phyloP scores from a whole-genome alignment of 1,140 invertebrate genomes.

The Heliconius hewitsoni region DNA sequence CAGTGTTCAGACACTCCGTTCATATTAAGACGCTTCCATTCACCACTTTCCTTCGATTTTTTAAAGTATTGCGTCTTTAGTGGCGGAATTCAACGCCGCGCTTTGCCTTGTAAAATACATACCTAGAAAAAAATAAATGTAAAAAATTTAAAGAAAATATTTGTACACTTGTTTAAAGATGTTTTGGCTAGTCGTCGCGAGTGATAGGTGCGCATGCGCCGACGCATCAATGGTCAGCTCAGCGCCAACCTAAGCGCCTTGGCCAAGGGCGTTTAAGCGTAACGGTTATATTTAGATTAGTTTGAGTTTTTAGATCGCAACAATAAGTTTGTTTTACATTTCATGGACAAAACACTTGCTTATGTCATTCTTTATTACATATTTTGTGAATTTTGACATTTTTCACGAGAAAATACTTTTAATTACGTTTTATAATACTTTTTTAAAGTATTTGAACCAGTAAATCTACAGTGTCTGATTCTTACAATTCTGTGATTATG shows the following conservation, averaged over 20 bases:
- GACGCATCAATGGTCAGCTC: constrained; percentile 33
- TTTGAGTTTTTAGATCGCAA: constrained; percentile 23
- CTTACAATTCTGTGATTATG: too few relatives aligned
- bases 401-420: not conserved
- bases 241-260: constrained; percentile 39
- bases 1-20: too few relatives aligned
- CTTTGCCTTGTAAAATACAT: too few relatives aligned
- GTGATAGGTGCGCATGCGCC: constrained; percentile 31
- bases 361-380: not conserved
- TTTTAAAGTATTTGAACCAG: too few relatives aligned
- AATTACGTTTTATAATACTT: too few relatives aligned
- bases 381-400: not conserved
- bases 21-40: too few relatives aligned
- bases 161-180: constrained; percentile 27
- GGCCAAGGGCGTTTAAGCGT: constrained; percentile 37
- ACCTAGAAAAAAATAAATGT: not conserved
- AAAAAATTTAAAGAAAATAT: not conserved
- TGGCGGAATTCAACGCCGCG: too few relatives aligned
- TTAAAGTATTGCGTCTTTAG: too few relatives aligned
- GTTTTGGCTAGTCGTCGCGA: constrained; percentile 16
- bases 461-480: too few relatives aligned
- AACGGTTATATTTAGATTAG: constrained; percentile 31
- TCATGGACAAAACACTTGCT: constrained; percentile 26
- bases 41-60: too few relatives aligned
- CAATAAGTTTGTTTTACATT: constrained; percentile 35